Evolutionary conservation across 2,888 invertebrate genomes (phyloP), one percentile per base, ranked within the genome.

Genomic region (Lomographa bimaculata): DNA sequence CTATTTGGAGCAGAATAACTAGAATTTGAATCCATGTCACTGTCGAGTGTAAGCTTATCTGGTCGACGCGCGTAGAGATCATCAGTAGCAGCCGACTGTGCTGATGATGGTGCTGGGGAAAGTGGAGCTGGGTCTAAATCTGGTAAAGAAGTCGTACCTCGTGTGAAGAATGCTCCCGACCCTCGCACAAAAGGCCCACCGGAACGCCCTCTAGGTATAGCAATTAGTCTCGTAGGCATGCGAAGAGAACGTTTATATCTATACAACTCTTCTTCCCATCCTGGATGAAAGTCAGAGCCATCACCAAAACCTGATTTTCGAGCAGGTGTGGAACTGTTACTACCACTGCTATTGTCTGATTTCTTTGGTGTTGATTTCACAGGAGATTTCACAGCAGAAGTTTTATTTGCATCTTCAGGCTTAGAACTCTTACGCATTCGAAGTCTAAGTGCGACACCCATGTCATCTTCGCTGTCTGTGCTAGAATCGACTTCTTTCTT

Each of bases 261-360:
- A 63, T 94, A 95, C 7, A 96, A 91, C 64, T 96, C 96, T 66
- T 95, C 94, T 78, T 95, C 95, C 95, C 95, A 95, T 0, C 95
- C 94, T 0, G 95, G 94, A 54, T 92, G 91, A 62, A 94, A 94
- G 64, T 93, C 93, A 21, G 93, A 92, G 16, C 93, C 93, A 68
- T 93, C 93, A 2, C 93, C 94, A 64, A 93, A 93, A 16, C 90
- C 82, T n/a, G 92, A 91, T 69, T 93, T 93, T 14, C 77, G 74
- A 10, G 78, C 53, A 7, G 77, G 75, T 5, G 79, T 81, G 5
- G 83, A 82, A 60, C 75, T 71, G 44, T 64, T 77, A 50, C 78
- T 81, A 23, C 71, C 65, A 45, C 64, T 70, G 42, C 69, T 78
- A 25, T 46, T 72, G 38, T 89, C 82, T 45, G 74, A 58, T 66